These are phyloP conservation scores for Okamejei kenojei DNA, from an alignment of 2,797 vertebrate genomes.

Conservation along the genomic window DNA sequence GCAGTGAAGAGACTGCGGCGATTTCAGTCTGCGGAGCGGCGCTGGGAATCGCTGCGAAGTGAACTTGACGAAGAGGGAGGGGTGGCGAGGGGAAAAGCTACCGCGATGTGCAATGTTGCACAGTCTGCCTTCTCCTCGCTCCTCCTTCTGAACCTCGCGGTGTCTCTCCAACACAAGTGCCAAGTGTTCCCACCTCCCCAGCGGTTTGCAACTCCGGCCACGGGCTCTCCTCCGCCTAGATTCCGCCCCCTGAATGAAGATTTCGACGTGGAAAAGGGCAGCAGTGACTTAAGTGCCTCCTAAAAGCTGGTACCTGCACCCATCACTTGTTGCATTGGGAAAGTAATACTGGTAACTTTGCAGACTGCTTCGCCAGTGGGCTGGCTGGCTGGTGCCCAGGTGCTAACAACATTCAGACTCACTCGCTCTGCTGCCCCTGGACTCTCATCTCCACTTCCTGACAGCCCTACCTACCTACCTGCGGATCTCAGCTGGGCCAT, in stretches of 20 bases:
- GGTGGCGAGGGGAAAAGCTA: too few relatives aligned
- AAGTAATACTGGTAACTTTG: background rate
- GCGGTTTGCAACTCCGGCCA: too few relatives aligned
- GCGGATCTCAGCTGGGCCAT: background rate
- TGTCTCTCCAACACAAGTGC: background rate
- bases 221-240: background rate
- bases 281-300: background rate
- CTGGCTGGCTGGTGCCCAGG: background rate
- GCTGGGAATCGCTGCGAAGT: background rate
- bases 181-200: background rate
- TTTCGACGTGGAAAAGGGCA: background rate
- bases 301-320: background rate
- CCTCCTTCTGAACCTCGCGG: background rate
- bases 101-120: too few relatives aligned
- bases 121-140: too few relatives aligned
- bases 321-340: background rate
- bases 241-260: background rate
- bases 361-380: background rate
- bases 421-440: too few relatives aligned
- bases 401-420: background rate
- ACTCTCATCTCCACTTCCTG: background rate
- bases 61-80: background rate
- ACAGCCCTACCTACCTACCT: conserved; percentile 19
- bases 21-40: background rate
- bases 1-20: background rate